phyloP scores from a whole-genome alignment of 2,888 invertebrate species.

The Dendrolimus pini region DNA sequence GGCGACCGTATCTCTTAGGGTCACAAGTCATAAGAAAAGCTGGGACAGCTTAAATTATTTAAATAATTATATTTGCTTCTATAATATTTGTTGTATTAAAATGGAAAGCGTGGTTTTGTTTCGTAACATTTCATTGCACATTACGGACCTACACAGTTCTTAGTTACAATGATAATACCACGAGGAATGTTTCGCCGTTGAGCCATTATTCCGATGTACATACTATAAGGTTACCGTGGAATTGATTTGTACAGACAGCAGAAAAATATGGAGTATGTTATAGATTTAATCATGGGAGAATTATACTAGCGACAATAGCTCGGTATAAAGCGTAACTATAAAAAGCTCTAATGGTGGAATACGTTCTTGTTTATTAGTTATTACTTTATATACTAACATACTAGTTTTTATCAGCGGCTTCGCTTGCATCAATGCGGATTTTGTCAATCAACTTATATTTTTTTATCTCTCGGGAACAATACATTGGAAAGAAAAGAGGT shows the following conservation, averaged over 20 bases:
- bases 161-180: constrained; percentile 22
- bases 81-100: too few species aligned
- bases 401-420: too few species aligned
- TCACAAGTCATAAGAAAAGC: too few species aligned
- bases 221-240: constrained; percentile 64
- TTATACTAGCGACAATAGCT: too few species aligned
- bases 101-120: too few species aligned
- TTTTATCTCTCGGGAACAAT: constrained; percentile 16
- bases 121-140: neutral
- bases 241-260: constrained; percentile 57
- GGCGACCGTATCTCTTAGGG: too few species aligned
- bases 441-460: constrained; percentile 3
- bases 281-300: constrained; percentile 9
- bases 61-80: neutral
- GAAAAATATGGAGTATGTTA: constrained; percentile 29
- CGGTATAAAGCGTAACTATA: too few species aligned
- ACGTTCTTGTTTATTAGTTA: neutral
- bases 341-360: too few species aligned
- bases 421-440: too few species aligned
- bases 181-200: constrained; percentile 53
- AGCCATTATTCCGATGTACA: constrained; percentile 61
- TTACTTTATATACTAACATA: neutral
- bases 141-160: constrained; percentile 19
- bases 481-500: too few species aligned
- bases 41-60: constrained; percentile 12